Evolutionary conservation across 2,888 invertebrate genomes (phyloP).

Genomic region (Clostera curtula): DNA sequence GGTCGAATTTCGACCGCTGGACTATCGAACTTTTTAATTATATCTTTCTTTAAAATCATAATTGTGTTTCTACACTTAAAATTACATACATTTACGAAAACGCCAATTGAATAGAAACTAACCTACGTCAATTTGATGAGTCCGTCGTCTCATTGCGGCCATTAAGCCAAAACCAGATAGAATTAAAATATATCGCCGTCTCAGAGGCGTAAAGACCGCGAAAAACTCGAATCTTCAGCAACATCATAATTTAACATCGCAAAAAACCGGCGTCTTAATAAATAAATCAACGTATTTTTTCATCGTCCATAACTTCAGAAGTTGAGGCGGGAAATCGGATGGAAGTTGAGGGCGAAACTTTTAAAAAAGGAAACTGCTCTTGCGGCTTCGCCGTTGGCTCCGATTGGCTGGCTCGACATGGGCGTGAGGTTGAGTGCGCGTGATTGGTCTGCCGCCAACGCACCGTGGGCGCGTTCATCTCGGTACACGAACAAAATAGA

Average conservation of each 20-base stretch:
- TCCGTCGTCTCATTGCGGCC: constrained; percentile 25
- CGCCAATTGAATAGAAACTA: no score
- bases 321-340: constrained; percentile 71
- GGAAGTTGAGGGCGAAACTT: constrained; percentile 70
- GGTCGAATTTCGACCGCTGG: no score
- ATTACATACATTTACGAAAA: no score
- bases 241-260: constrained; percentile 64
- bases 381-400: constrained; percentile 44
- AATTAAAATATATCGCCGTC: constrained; percentile 32
- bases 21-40: no score
- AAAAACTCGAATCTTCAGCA: constrained; percentile 41
- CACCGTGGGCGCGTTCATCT: constrained; percentile 66
- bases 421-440: constrained; percentile 53
- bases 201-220: constrained; percentile 39
- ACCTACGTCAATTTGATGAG: no score
- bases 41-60: no score
- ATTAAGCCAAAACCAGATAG: constrained; percentile 37
- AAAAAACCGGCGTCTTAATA: constrained; percentile 62
- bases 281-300: constrained; percentile 67
- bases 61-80: no score
- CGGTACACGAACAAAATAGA: constrained; percentile 69
- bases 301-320: constrained; percentile 64
- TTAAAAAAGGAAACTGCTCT: constrained; percentile 73
- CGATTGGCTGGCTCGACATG: constrained; percentile 56
- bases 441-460: constrained; percentile 56